A percentile compares a stretch with the other conserved stretches of the same genome.
These are phyloP conservation scores for Hydrotaea cyrtoneurina DNA, from an alignment of 2,888 invertebrate species.

Conservation along the genomic window DNA sequence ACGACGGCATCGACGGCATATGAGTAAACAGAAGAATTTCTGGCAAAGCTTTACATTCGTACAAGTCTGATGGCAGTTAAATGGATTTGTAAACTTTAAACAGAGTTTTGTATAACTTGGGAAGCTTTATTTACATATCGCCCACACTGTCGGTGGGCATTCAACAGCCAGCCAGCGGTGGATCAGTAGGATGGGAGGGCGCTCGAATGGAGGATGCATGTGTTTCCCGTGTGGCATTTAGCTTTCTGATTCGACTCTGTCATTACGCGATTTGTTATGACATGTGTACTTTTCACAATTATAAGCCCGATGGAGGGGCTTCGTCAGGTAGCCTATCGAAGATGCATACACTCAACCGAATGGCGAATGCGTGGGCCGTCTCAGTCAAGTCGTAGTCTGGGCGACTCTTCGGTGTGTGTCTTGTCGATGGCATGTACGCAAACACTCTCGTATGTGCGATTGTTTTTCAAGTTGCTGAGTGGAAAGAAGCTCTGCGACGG, in stretches of 20 bases:
- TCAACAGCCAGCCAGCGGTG: conserved; percentile 52
- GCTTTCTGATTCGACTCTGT: conserved; percentile 58
- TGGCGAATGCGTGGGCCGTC: not conserved
- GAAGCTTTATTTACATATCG: not conserved
- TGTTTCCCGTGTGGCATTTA: conserved; percentile 62
- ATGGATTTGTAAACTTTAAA: conserved; percentile 49
- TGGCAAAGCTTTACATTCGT: conserved; percentile 55
- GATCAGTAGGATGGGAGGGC: conserved; percentile 17
- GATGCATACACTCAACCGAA: not conserved
- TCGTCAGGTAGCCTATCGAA: too few species aligned
- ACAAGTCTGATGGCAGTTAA: conserved; percentile 37
- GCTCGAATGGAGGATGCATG: conserved; percentile 53
- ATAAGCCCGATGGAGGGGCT: too few species aligned
- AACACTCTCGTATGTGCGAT: not conserved
- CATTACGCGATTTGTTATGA: conserved; percentile 61
- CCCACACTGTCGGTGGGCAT: conserved; percentile 38
- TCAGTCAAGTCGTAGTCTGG: too few species aligned
- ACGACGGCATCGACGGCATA: conserved; percentile 40
- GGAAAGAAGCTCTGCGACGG: not conserved
- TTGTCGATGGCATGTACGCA: not conserved
- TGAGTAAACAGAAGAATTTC: conserved; percentile 45
- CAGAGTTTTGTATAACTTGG: not conserved
- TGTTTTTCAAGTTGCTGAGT: too few species aligned
- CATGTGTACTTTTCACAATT: too few species aligned
- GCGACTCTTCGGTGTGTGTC: not conserved